These are phyloP conservation scores for Pelusios castaneus DNA, from an alignment of 2,113 vertebrate genomes.

Conservation along the genomic window DNA sequence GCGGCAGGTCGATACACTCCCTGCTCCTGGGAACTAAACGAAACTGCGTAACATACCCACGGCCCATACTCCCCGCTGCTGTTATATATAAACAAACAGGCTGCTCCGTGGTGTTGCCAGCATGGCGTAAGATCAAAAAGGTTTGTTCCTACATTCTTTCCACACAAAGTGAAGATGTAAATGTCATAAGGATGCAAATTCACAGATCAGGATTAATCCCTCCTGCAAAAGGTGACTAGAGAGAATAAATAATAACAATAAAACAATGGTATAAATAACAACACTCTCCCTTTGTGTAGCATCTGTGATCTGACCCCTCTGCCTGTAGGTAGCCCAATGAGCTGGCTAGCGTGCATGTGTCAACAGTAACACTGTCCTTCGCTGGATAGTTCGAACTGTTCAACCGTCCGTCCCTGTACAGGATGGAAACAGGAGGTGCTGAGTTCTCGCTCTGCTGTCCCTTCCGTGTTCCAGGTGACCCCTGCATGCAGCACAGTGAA, in stretches of 20 bases:
- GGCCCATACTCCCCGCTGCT: background rate
- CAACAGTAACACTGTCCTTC: background rate
- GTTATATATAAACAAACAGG: background rate
- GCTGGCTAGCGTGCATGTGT: background rate
- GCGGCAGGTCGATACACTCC: background rate
- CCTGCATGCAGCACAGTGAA: background rate
- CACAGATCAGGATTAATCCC: background rate
- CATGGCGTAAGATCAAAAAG: too few species aligned
- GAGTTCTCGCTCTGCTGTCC: fast-evolving
- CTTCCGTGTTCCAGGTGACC: background rate
- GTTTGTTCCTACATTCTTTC: background rate
- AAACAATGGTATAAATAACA: background rate
- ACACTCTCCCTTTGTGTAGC: background rate
- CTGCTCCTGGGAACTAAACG: fast-evolving
- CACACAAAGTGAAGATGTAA: fast-evolving
- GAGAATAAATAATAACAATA: too few species aligned
- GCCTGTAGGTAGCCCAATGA: background rate
- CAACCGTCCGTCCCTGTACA: background rate
- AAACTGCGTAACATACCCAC: background rate
- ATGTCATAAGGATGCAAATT: background rate
- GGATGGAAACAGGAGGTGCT: background rate
- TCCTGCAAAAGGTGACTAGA: background rate
- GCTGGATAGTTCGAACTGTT: background rate
- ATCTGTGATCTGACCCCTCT: background rate
- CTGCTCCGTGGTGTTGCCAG: background rate